Percentiles rank a stretch among this genome's conserved stretches.
Evolutionary conservation across 2,113 vertebrate genomes (phyloP).

Genomic region (Thinocorus orbignyianus): DNA sequence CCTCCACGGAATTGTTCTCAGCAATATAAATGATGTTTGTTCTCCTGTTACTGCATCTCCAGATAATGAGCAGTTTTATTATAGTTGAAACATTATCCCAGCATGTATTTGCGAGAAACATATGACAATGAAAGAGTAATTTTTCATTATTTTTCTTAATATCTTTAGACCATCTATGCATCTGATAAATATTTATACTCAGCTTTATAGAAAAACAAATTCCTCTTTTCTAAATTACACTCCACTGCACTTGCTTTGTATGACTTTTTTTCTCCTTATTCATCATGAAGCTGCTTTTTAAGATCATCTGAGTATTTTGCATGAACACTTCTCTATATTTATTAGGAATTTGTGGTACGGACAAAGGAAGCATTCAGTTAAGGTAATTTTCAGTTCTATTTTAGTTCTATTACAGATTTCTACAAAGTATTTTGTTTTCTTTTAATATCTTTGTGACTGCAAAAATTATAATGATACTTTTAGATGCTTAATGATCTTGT

Average conservation of each 20-base stretch:
- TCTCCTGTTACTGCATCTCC: slow-evolving; percentile 35
- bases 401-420: neutral
- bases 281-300: neutral
- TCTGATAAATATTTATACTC: slow-evolving; percentile 47
- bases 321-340: neutral
- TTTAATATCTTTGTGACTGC: neutral
- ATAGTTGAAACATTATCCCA: slow-evolving; percentile 44
- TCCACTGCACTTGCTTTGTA: neutral
- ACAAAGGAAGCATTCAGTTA: neutral
- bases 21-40: slow-evolving; percentile 8
- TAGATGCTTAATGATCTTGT: neutral
- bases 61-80: slow-evolving; percentile 61
- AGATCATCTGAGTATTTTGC: neutral
- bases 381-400: neutral
- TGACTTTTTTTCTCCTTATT: neutral
- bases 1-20: slow-evolving; percentile 7
- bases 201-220: neutral
- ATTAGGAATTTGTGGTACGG: neutral
- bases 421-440: neutral
- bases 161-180: neutral
- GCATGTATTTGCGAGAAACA: slow-evolving; percentile 26
- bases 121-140: slow-evolving; percentile 29
- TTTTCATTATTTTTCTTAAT: slow-evolving; percentile 51
- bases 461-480: neutral
- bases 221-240: neutral